Conservation (phyloP, 2,113 vertebrate genomes). For the Hippoglossus stenolepis region DNA sequence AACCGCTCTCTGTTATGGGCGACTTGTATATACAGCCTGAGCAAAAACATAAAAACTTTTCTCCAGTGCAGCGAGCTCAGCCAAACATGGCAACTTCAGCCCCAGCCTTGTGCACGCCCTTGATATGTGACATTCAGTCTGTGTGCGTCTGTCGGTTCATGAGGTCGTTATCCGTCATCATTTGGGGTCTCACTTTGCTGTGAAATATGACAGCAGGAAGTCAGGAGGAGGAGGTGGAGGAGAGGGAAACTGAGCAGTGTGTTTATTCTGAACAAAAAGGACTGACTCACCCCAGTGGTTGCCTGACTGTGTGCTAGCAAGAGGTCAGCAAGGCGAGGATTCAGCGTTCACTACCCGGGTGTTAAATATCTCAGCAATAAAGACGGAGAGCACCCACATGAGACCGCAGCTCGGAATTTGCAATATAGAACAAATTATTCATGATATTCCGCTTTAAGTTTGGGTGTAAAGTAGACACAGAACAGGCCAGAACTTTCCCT, state of each 20-base stretch:
- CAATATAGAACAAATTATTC: constrained; percentile 41
- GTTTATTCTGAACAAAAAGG: constrained; percentile 27
- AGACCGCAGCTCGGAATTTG: constrained; percentile 12
- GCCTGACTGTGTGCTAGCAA: constrained; percentile 14
- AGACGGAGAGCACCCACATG: constrained; percentile 1
- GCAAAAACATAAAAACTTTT: background rate
- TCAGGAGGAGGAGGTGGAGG: constrained; percentile 32
- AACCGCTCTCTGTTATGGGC: too few relatives aligned
- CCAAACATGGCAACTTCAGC: background rate
- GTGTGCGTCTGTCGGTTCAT: background rate
- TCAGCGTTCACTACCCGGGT: constrained; percentile 39
- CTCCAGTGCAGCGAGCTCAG: background rate
- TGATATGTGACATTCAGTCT: constrained; percentile 1
- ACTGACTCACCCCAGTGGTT: constrained; percentile 22
- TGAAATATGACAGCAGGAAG: constrained; percentile 66
- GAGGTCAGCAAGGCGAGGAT: constrained; percentile 27
- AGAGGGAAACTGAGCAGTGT: background rate
- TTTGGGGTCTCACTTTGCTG: constrained; percentile 43
- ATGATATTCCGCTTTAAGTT: constrained; percentile 35
- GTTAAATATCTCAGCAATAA: constrained; percentile 60
- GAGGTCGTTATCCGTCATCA: background rate
- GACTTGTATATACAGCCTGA: background rate
- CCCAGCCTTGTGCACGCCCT: background rate
- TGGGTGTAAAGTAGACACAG: constrained; percentile 14
- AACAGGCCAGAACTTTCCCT: constrained; percentile 21